These are phyloP conservation scores for Cinclus mexicanus DNA, from an alignment of 2,113 vertebrate genomes.

Conservation along the genomic window DNA sequence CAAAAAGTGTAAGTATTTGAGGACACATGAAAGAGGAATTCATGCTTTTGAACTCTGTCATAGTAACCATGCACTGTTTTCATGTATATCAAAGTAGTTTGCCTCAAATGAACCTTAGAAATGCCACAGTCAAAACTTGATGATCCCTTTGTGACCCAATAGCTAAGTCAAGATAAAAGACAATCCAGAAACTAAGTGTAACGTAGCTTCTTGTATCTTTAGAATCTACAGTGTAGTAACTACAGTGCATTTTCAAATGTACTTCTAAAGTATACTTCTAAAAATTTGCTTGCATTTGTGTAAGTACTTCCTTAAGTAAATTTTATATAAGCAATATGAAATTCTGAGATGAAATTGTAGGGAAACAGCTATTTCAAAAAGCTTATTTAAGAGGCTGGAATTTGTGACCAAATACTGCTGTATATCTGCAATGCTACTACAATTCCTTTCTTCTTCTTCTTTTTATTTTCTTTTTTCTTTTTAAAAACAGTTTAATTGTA, in stretches of 20 bases:
- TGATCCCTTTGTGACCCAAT: background rate
- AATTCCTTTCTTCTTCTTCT: background rate
- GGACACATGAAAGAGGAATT: accelerated
- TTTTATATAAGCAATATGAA: background rate
- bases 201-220: background rate
- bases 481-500: background rate
- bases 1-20: background rate
- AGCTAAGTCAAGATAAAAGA: background rate
- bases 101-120: background rate
- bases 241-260: background rate
- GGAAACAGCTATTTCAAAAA: background rate
- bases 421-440: background rate
- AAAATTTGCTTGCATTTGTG: background rate
- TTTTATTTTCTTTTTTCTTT: background rate
- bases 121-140: accelerated
- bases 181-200: background rate
- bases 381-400: background rate
- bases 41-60: accelerated
- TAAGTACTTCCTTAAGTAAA: background rate
- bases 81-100: accelerated
- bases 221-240: background rate
- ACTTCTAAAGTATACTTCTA: background rate
- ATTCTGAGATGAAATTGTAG: background rate
- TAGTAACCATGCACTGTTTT: background rate
- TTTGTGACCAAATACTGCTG: background rate